Evolutionary conservation across 2,888 invertebrate genomes (phyloP).

Genomic region (Megastigmus dorsalis): DNA sequence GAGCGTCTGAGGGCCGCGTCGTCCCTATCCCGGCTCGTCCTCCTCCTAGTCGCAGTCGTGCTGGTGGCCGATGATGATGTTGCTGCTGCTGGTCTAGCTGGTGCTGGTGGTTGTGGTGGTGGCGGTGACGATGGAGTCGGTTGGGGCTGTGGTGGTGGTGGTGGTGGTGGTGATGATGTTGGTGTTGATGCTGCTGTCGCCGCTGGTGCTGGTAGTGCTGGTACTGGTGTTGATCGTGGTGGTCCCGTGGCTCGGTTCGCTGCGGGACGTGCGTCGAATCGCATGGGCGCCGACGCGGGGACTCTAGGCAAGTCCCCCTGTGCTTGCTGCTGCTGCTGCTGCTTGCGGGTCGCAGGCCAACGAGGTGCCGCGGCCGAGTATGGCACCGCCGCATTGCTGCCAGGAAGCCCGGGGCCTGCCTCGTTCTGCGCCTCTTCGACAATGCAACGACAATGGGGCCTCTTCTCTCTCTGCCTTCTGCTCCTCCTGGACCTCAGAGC

Average conservation of each 20-base stretch:
- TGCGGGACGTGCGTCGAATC: slow-evolving; percentile 63
- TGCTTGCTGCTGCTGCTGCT: slow-evolving; percentile 52
- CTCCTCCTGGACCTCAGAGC: not conserved
- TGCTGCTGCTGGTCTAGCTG: slow-evolving; percentile 72
- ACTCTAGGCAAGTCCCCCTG: slow-evolving; percentile 65
- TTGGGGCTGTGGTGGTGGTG: slow-evolving; percentile 56
- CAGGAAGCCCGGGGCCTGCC: slow-evolving; percentile 25
- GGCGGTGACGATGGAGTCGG: slow-evolving; percentile 55
- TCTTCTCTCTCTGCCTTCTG: slow-evolving; percentile 18
- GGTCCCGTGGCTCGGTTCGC: slow-evolving; percentile 74
- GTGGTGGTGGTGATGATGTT: not conserved
- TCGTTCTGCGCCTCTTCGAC: slow-evolving; percentile 41
- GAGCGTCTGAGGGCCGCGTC: slow-evolving; percentile 38
- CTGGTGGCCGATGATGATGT: slow-evolving; percentile 55
- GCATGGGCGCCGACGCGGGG: slow-evolving; percentile 69
- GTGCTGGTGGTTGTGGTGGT: slow-evolving; percentile 64
- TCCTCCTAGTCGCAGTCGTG: slow-evolving; percentile 29
- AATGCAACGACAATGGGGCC: slow-evolving; percentile 27
- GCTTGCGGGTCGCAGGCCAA: slow-evolving; percentile 59
- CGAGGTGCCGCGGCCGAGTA: slow-evolving; percentile 51
- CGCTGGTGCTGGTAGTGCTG: slow-evolving; percentile 72
- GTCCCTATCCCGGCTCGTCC: not conserved
- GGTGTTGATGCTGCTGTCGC: not conserved
- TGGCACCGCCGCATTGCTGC: slow-evolving; percentile 44
- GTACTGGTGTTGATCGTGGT: slow-evolving; percentile 67